Evolutionary conservation across 2,888 invertebrate genomes (phyloP).

Genomic region (Cosmopolites sordidus): DNA sequence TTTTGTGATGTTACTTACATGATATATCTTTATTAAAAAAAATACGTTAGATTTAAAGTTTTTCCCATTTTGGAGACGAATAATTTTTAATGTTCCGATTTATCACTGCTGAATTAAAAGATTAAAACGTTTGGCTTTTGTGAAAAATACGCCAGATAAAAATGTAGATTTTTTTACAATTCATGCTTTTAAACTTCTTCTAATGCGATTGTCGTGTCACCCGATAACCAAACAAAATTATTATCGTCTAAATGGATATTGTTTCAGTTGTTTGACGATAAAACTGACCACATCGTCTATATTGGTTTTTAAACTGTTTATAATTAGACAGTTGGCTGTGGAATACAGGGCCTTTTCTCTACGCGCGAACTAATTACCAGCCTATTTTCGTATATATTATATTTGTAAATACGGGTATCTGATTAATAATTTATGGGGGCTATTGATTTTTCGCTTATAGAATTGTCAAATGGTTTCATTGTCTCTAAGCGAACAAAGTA

Average conservation of each 20-base stretch:
- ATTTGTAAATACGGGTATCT: neutral
- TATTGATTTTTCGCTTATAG: neutral
- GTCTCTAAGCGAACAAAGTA: too few species aligned
- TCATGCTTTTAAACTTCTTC: conserved; percentile 5
- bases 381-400: neutral
- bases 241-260: conserved; percentile 23
- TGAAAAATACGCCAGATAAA: too few species aligned
- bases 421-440: neutral
- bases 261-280: conserved; percentile 15
- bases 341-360: neutral
- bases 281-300: conserved; percentile 15
- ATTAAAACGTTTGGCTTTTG: conserved; percentile 9
- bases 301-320: conserved; percentile 26
- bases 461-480: too few species aligned
- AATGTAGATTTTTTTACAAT: too few species aligned
- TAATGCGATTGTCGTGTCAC: conserved; percentile 26
- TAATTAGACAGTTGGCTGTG: conserved; percentile 15
- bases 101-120: neutral
- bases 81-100: neutral
- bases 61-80: neutral
- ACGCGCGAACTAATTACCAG: neutral
- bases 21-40: too few species aligned
- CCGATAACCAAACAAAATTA: conserved; percentile 17
- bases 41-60: too few species aligned
- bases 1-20: too few species aligned